phyloP scores from a whole-genome alignment of 2,888 invertebrate genomes.

The Dusona sp. region DNA sequence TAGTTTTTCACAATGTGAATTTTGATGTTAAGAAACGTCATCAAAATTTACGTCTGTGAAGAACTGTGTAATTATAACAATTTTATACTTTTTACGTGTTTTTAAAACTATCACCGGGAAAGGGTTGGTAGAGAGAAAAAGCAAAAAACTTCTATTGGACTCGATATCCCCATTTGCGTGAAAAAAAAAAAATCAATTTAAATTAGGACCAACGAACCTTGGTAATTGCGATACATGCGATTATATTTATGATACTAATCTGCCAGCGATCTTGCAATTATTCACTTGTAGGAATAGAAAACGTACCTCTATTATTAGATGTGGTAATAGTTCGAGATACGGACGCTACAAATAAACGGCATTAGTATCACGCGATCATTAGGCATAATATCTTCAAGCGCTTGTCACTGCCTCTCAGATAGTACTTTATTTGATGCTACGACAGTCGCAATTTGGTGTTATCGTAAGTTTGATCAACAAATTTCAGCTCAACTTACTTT shows the following conservation, averaged over 20 bases:
- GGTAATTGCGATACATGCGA: not conserved
- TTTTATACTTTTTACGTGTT: not conserved
- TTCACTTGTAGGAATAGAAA: not conserved
- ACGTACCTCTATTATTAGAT: not conserved
- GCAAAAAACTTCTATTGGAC: not conserved
- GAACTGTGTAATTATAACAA: not conserved
- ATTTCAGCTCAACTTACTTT: not conserved
- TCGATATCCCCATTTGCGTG: not conserved
- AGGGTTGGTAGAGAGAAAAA: not conserved
- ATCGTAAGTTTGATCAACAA: not conserved
- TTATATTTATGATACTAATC: not conserved
- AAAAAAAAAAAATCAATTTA: not conserved
- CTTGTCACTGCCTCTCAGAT: not conserved
- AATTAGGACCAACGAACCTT: not conserved
- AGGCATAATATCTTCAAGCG: not conserved
- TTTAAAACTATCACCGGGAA: not conserved
- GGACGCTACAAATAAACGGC: not conserved
- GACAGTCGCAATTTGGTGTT: not conserved
- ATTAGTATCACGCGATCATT: not conserved
- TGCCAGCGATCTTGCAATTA: not conserved
- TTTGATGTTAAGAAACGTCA: not conserved
- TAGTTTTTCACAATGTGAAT: not conserved
- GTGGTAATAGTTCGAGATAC: not conserved
- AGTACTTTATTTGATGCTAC: not conserved
- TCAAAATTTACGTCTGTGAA: not conserved